phyloP scores from a whole-genome alignment of 2,888 invertebrate genomes.

The Perdita meconis region DNA sequence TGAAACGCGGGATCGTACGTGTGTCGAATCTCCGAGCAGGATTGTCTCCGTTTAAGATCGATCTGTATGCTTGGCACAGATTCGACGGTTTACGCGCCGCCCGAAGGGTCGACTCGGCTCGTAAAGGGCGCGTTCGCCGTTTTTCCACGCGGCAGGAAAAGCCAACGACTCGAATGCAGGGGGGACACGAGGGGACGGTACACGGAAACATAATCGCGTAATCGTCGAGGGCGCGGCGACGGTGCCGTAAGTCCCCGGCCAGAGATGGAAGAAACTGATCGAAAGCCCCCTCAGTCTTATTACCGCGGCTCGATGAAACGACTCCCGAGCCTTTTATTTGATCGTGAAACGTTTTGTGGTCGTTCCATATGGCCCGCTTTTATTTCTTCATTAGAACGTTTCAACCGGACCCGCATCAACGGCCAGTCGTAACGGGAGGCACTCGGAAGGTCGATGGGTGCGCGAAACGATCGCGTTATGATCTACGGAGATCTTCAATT shows the following conservation, averaged over 20 bases:
- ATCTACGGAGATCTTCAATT: constrained; percentile 15
- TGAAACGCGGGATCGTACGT: constrained; percentile 58
- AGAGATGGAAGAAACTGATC: constrained; percentile 21
- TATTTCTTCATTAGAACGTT: constrained; percentile 37
- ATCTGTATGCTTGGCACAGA: constrained; percentile 42
- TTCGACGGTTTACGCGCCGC: constrained; percentile 19
- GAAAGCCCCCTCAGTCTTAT: constrained; percentile 30
- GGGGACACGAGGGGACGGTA: too few species aligned
- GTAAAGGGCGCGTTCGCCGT: constrained; percentile 8
- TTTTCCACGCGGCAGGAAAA: neutral
- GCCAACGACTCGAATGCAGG: neutral
- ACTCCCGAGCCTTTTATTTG: constrained; percentile 32
- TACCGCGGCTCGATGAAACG: constrained; percentile 28
- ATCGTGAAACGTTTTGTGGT: constrained; percentile 25
- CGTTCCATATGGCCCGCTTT: constrained; percentile 12
- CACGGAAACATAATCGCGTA: constrained; percentile 31
- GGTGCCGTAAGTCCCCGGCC: constrained; percentile 6
- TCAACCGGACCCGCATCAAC: neutral
- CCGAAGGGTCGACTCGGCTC: constrained; percentile 23
- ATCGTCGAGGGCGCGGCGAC: constrained; percentile 1
- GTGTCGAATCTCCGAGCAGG: constrained; percentile 31
- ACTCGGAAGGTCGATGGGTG: neutral
- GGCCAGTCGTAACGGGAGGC: constrained; percentile 7
- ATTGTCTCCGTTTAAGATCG: constrained; percentile 24
- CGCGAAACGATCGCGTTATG: constrained; percentile 9